Conservation (phyloP, 2,797 vertebrate species). For the Brotula barbata region DNA sequence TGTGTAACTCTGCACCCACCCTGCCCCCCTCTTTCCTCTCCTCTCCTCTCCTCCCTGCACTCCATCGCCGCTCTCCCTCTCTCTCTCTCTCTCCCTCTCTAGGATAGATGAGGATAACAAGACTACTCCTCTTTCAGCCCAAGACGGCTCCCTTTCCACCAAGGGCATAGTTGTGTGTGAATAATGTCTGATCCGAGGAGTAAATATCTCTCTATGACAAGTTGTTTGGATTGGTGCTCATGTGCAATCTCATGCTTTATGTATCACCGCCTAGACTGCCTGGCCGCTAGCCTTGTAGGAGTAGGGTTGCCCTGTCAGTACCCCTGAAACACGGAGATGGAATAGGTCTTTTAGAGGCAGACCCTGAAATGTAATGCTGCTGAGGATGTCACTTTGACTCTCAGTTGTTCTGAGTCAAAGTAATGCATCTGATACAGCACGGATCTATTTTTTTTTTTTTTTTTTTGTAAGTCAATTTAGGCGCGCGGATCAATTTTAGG, state of each 20-base stretch:
- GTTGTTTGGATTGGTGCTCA: slow-evolving; percentile 75
- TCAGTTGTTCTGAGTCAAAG: slow-evolving; percentile 53
- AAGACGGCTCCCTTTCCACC: slow-evolving; percentile 58
- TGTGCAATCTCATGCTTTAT: slow-evolving; percentile 72
- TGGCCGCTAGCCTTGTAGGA: slow-evolving; percentile 36
- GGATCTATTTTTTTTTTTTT: too few relatives aligned
- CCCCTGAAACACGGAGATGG: slow-evolving; percentile 60
- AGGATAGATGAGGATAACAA: slow-evolving; percentile 54
- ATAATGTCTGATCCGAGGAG: slow-evolving; percentile 72
- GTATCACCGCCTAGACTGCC: slow-evolving; percentile 53
- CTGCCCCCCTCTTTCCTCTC: not conserved
- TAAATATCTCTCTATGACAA: slow-evolving; percentile 77
- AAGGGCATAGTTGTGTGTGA: slow-evolving; percentile 73
- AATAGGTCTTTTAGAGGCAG: slow-evolving; percentile 51
- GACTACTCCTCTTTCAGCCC: slow-evolving; percentile 54
- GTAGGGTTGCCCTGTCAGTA: slow-evolving; percentile 58
- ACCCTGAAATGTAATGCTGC: slow-evolving; percentile 45
- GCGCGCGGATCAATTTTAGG: slow-evolving; percentile 62
- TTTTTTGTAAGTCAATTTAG: slow-evolving; percentile 60
- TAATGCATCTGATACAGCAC: slow-evolving; percentile 55
- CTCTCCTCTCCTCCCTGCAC: slow-evolving; percentile 7
- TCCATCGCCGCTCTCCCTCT: slow-evolving; percentile 21
- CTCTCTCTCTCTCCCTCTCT: slow-evolving; percentile 32
- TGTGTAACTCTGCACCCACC: not conserved
- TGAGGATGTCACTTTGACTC: slow-evolving; percentile 57